Evolutionary conservation across 2,113 vertebrate species (phyloP).

Genomic region (Scytalopus superciliaris): DNA sequence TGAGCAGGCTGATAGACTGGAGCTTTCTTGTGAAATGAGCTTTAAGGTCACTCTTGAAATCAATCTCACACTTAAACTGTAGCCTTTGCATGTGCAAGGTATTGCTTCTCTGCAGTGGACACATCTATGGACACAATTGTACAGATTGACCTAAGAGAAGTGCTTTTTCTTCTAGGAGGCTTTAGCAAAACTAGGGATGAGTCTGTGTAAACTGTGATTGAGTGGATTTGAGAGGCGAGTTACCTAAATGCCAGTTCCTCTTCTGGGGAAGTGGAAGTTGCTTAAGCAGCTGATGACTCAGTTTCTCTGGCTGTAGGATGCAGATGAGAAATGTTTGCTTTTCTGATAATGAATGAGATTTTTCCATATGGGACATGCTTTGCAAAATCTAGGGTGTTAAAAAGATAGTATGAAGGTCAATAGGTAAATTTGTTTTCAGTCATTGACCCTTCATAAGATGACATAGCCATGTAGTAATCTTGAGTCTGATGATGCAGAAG

Average conservation of each 20-base stretch:
- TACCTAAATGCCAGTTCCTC: background rate
- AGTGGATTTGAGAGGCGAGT: background rate
- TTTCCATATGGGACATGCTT: background rate
- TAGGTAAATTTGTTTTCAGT: background rate
- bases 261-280: background rate
- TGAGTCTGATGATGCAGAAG: background rate
- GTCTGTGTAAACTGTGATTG: background rate
- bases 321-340: background rate
- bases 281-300: background rate
- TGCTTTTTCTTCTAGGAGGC: background rate
- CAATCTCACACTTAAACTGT: background rate
- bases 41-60: background rate
- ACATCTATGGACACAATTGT: background rate
- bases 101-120: background rate
- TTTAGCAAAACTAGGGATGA: background rate
- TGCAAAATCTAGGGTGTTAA: background rate
- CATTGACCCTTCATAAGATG: background rate
- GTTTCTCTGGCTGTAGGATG: background rate
- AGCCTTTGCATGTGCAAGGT: background rate
- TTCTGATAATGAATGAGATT: background rate
- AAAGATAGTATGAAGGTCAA: background rate
- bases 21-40: background rate
- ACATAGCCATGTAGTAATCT: background rate
- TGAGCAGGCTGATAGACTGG: background rate
- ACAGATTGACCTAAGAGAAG: background rate